phyloP scores from a whole-genome alignment of 2,113 vertebrate genomes.

The Grammomys dolichurus region DNA sequence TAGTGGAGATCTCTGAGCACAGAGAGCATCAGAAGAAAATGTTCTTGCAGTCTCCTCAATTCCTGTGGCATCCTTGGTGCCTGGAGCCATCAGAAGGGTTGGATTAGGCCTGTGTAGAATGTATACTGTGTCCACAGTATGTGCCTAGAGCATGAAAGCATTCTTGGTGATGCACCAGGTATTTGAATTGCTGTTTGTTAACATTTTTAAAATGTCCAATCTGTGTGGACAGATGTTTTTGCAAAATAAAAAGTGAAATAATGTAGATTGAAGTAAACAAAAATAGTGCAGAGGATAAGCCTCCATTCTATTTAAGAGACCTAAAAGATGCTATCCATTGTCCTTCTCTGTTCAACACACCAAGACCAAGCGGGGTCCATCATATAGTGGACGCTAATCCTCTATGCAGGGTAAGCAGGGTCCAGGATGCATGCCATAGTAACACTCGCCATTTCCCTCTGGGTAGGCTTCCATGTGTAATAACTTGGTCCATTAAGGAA shows the following conservation, averaged over 20 bases:
- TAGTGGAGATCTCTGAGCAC: too few relatives aligned
- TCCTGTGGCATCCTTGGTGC: neutral
- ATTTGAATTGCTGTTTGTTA: neutral
- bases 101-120: rapidly evolving
- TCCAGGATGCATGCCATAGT: rapidly evolving
- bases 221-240: neutral
- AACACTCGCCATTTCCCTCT: neutral
- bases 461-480: rapidly evolving
- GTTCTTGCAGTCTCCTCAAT: too few relatives aligned
- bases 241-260: neutral
- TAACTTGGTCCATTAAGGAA: neutral
- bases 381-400: neutral
- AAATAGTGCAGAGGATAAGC: neutral
- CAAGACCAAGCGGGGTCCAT: neutral
- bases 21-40: neutral
- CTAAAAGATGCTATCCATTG: rapidly evolving
- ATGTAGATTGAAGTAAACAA: neutral
- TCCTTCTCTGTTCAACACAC: rapidly evolving
- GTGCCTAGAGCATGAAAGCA: neutral
- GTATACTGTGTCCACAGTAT: rapidly evolving
- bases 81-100: neutral
- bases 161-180: neutral
- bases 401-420: rapidly evolving
- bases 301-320: neutral
- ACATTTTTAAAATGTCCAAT: neutral